Evolutionary conservation across 2,888 invertebrate species (phyloP), one percentile per base, ranked within the genome.

Genomic region (Cancer borealis): DNA sequence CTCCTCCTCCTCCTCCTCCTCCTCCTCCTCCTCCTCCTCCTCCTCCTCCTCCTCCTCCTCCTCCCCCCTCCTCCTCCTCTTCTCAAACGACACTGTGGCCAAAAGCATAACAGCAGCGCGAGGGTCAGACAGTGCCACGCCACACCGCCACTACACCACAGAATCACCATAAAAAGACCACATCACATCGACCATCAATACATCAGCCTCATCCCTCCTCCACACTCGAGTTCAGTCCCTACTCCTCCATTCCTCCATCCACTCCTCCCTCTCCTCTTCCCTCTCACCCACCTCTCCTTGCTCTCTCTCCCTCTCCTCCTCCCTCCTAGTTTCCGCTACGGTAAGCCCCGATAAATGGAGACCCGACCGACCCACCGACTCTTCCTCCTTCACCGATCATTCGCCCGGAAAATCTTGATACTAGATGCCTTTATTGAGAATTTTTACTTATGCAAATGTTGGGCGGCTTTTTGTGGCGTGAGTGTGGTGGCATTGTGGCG

Each of bases 391-490:
- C 79, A 3, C 79, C 66, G 47, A 46, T 46, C 93, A 93, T 45
- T 88, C 93, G 89, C 89, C 93, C 54, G 93, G 93, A 93, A 93
- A 93, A 93, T 73, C 93, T 90, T 47, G 73, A 93, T 90, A 93
- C 89, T 90, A 47, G 93, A 90, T 93, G 88, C 47, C 79, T 93
- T 93, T 93, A 90, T 89, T 73, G 89, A 46, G 89, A n/a, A 89
- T 93, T 93, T 93, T 90, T 93, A 89, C 93, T 89, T 93, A 93
- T 93, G 93, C 89, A 93, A 89, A 93, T 93, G 93, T 89, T 14
- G 39, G 26, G 49, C 21, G 46, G 92, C 39, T 92, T 49, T 92
- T 47, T 92, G 54, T 49, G 17, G 45, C 47, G 73, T 92, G 39
- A 45, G 90, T 30, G 30, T 49, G 49, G 49, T 90, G 90, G 30